Evolutionary conservation across 2,888 invertebrate species (phyloP).

Genomic region (Scelioninae gen. 1): DNA sequence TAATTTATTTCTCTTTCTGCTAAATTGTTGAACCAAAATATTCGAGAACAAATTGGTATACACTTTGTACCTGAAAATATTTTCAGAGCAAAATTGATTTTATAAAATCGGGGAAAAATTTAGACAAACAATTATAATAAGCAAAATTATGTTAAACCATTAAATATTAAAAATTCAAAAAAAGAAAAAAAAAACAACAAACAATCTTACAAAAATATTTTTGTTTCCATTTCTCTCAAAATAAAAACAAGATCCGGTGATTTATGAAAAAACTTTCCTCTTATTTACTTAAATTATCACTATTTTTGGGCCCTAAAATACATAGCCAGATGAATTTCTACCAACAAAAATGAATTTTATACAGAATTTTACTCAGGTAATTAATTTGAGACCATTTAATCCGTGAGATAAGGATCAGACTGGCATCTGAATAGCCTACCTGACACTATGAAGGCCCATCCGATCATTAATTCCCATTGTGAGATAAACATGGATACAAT

Average conservation of each 20-base stretch:
- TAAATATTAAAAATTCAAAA: too few species aligned
- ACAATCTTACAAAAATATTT: conserved; percentile 3
- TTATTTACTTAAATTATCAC: not conserved
- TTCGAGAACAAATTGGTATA: too few species aligned
- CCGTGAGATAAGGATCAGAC: conserved; percentile 26
- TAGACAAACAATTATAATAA: too few species aligned
- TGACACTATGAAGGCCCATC: not conserved
- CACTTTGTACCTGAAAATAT: too few species aligned
- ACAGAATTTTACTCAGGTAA: not conserved
- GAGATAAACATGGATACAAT: conserved; percentile 30
- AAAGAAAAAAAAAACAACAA: not conserved
- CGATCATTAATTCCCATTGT: conserved; percentile 53
- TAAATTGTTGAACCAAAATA: too few species aligned
- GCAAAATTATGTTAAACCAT: not conserved
- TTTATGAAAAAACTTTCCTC: not conserved
- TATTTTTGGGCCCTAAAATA: not conserved
- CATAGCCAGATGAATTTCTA: not conserved
- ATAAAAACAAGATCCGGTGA: conserved; percentile 7
- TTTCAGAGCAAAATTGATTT: too few species aligned
- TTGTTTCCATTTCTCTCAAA: conserved; percentile 1
- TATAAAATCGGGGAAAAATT: too few species aligned
- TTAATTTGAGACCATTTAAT: conserved; percentile 46
- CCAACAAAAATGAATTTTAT: too few species aligned
- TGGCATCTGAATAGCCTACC: too few species aligned
- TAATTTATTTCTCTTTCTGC: too few species aligned